phyloP scores from a whole-genome alignment of 2,797 vertebrate species.

The Melanogrammus aeglefinus region DNA sequence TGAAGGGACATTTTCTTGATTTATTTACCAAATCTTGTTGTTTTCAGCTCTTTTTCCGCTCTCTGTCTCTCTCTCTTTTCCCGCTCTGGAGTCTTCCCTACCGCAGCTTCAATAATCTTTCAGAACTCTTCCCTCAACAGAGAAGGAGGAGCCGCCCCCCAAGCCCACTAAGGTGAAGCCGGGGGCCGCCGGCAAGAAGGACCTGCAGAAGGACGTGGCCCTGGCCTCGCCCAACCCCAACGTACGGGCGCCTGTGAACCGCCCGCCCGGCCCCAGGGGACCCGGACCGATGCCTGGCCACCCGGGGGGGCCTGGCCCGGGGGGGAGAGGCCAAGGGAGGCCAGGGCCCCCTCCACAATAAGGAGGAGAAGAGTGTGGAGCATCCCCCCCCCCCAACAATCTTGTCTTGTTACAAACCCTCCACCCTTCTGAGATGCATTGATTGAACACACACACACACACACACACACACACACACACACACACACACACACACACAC shows the following conservation, averaged over 20 bases:
- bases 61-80: no score
- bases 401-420: background rate
- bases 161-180: conserved; percentile 67
- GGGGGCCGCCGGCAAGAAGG: conserved; percentile 48
- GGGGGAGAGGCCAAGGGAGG: conserved; percentile 60
- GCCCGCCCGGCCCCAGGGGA: conserved; percentile 44
- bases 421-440: background rate
- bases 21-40: background rate
- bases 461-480: no score
- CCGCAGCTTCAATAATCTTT: background rate
- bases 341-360: conserved; percentile 5
- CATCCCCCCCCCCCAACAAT: background rate
- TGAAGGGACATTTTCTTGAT: background rate
- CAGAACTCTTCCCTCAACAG: conserved; percentile 48
- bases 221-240: conserved; percentile 61
- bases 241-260: conserved; percentile 56
- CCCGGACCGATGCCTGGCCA: background rate
- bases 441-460: background rate
- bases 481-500: no score
- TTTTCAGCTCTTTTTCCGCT: no score
- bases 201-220: conserved; percentile 61
- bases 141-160: conserved; percentile 41
- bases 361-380: background rate
- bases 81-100: background rate
- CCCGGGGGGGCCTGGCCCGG: conserved; percentile 29